Conservation (phyloP, 1,140 invertebrate species). For the Probaryconus sp. region DNA sequence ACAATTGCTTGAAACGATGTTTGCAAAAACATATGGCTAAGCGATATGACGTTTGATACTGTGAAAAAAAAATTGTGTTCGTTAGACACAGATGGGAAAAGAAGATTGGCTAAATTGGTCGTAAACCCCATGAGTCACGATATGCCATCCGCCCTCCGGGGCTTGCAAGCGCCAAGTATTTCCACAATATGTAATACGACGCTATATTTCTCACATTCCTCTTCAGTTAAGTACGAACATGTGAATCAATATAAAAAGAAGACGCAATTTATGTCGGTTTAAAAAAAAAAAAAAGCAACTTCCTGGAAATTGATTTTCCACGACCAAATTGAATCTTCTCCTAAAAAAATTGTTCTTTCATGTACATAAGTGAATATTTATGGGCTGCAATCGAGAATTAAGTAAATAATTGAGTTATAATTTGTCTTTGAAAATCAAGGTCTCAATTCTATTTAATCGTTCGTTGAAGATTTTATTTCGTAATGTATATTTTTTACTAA, state of each 20-base stretch:
- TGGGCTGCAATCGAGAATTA: no score
- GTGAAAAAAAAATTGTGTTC: constrained; percentile 38
- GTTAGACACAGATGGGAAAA: constrained; percentile 45
- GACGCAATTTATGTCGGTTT: constrained; percentile 4
- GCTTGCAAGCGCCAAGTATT: constrained; percentile 32
- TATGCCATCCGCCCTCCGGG: constrained; percentile 28
- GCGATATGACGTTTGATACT: constrained; percentile 23
- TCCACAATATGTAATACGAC: constrained; percentile 23
- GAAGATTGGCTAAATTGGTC: constrained; percentile 54
- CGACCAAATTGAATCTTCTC: neutral
- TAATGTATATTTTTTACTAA: no score
- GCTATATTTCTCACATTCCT: constrained; percentile 26
- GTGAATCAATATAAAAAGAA: constrained; percentile 19
- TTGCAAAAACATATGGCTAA: constrained; percentile 15
- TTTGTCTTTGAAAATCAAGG: no score
- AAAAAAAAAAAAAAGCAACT: no score
- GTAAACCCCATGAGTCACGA: constrained; percentile 51
- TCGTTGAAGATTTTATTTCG: no score
- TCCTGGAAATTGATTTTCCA: neutral
- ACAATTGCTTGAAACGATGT: neutral
- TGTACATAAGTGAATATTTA: constrained; percentile 3
- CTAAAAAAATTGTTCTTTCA: neutral
- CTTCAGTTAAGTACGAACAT: constrained; percentile 8
- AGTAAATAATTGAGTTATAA: no score
- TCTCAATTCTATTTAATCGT: no score